Evolutionary conservation across 1,140 invertebrate genomes (phyloP).

Genomic region (Aethina tumida): DNA sequence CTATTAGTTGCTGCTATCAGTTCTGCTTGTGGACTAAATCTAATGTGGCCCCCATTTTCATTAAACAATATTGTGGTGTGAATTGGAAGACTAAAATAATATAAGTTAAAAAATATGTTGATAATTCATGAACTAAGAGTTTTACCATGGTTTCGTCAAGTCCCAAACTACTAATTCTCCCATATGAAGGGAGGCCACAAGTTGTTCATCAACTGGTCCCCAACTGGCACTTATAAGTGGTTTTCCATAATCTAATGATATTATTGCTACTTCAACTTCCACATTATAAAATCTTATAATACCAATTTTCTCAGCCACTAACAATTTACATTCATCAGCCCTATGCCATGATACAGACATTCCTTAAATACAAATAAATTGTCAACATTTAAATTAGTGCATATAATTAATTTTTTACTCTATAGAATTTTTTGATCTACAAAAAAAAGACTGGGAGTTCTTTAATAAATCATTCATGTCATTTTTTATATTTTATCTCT

Average conservation of each 20-base stretch:
- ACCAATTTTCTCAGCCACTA: constrained; percentile 67
- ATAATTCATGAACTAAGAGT: constrained; percentile 2
- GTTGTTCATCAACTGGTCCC: constrained; percentile 49
- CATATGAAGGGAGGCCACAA: constrained; percentile 49
- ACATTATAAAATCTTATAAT: constrained; percentile 64
- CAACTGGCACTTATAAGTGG: constrained; percentile 60
- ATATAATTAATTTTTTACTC: constrained; percentile 3
- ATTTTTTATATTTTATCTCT: too few species aligned
- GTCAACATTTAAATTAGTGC: constrained; percentile 2
- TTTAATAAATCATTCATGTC: too few species aligned
- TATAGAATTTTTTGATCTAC: too few species aligned
- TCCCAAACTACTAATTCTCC: constrained; percentile 57
- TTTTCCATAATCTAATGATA: constrained; percentile 57
- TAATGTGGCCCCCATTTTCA: constrained; percentile 45
- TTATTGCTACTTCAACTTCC: constrained; percentile 53
- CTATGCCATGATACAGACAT: constrained; percentile 59
- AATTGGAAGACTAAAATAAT: constrained; percentile 40
- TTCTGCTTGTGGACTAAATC: constrained; percentile 45
- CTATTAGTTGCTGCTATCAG: constrained; percentile 49
- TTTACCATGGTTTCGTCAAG: constrained; percentile 46
- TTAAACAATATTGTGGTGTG: constrained; percentile 45
- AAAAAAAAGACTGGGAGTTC: too few species aligned
- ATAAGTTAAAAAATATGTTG: background rate
- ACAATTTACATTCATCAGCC: constrained; percentile 59
- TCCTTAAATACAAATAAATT: constrained; percentile 26